Base-by-base conservation (phyloP, 2,888 invertebrate genomes). In the Agrotis clavis region DNA sequence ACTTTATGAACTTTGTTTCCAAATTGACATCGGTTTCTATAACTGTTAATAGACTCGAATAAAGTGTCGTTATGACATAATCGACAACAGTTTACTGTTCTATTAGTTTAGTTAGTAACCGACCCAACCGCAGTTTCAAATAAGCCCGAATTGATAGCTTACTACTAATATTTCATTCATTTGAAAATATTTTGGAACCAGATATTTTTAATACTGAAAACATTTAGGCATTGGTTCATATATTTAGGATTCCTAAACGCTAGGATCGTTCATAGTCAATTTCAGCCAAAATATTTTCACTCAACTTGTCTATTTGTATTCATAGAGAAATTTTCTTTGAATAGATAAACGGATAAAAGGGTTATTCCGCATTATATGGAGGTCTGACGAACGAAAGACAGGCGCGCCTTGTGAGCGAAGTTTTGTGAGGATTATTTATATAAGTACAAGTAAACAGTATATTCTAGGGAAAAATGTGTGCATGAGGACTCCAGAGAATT, bases 291-390 rank as follows among this genome's bases (percentile, higher is more conserved):
- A 92, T 90, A 90, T 91, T 91, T 92, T 91, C 91, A 90, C 91
- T 91, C 90, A 87, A 88, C 89, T 87, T 85, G 85, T 89, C 89
- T 90, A 93, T 93, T 93, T 91, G 90, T 93, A 93, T 93, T 93
- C 93, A 93, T 92, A 88, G 88, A 90, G 90, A 91, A 90, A 90
- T 88, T 91, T 92, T 89, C 89, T 87, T 90, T 90, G 93, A 93
- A 93, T 92, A 91, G 90, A 90, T 93, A 93, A 93, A 91, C 90
- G 90, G 90, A 88, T 90, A 88, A 90, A 92, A 90, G 90, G 92
- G 92, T 91, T 91, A 77, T 88, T 88, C 86, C 88, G 87, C 87
- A 88, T 90, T 90, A 91, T 90, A 90, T 88, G 85, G 87, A 87
- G 88, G 87, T 89, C 88, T 91, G 89, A 90, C 85, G 90, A 91